These are phyloP conservation scores for Drosophila sulfurigaster DNA, from an alignment of 1,140 invertebrate genomes.

Conservation along the genomic window DNA sequence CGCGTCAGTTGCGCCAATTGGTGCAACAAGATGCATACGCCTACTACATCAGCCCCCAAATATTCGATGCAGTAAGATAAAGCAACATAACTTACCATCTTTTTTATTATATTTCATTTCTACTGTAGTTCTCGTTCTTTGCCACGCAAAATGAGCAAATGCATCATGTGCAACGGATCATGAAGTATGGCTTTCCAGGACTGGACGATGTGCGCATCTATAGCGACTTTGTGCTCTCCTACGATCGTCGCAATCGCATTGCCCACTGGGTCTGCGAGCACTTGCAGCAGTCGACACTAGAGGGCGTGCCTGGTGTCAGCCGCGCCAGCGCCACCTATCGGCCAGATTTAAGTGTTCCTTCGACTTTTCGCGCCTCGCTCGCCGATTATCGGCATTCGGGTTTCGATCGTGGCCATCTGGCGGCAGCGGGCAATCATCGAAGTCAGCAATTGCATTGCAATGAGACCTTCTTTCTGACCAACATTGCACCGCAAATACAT, in stretches of 20 bases:
- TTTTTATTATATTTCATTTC: too few species aligned
- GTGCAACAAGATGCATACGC: conserved; percentile 70
- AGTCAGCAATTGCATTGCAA: conserved; percentile 89
- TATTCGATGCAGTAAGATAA: conserved; percentile 55
- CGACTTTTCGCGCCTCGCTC: conserved; percentile 91
- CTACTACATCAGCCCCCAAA: conserved; percentile 66
- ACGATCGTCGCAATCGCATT: conserved; percentile 94
- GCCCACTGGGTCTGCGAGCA: conserved; percentile 99
- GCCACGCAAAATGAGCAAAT: background rate
- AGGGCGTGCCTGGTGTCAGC: conserved; percentile 87
- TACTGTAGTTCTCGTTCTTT: conserved; percentile 56
- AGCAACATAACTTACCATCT: too few species aligned
- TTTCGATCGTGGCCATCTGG: conserved; percentile 97
- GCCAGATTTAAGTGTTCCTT: conserved; percentile 94
- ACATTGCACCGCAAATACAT: conserved; percentile 99
- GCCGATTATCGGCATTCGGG: conserved; percentile 96
- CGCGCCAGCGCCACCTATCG: conserved; percentile 92
- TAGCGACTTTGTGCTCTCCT: conserved; percentile 97
- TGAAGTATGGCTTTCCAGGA: conserved; percentile 97
- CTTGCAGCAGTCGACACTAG: conserved; percentile 87
- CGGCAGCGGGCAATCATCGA: conserved; percentile 97
- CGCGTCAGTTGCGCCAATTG: conserved; percentile 41
- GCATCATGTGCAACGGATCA: conserved; percentile 89
- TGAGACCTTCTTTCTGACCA: conserved; percentile 97
- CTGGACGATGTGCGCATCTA: conserved; percentile 94